phyloP scores from a whole-genome alignment of 2,888 invertebrate genomes.

The Augochlorella aurata region DNA sequence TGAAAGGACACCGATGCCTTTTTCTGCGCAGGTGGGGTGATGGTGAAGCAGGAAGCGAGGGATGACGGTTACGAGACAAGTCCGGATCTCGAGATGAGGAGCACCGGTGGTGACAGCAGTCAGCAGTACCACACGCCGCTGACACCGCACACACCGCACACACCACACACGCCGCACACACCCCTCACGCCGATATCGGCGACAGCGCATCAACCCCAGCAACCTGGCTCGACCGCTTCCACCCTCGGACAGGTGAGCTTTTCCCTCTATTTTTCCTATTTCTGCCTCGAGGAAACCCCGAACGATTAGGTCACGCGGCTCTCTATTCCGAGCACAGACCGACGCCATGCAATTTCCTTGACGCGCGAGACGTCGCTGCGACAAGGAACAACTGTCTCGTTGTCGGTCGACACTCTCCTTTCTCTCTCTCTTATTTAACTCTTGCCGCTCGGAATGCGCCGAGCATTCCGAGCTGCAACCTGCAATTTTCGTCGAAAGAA shows the following conservation, averaged over 20 bases:
- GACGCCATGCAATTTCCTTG: background rate
- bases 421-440: too few relatives aligned
- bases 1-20: conserved; percentile 47
- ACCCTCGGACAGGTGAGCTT: conserved; percentile 79
- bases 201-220: conserved; percentile 81
- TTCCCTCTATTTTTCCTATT: conserved; percentile 35
- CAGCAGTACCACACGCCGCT: conserved; percentile 81
- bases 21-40: conserved; percentile 72
- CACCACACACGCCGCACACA: conserved; percentile 81
- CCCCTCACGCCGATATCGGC: conserved; percentile 81
- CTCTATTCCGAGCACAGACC: background rate
- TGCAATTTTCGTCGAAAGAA: too few relatives aligned
- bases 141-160: conserved; percentile 81
- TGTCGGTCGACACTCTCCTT: background rate
- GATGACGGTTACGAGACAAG: conserved; percentile 96
- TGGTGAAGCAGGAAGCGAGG: conserved; percentile 87
- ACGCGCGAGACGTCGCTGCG: background rate
- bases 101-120: conserved; percentile 81
- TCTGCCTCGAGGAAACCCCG: background rate
- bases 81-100: conserved; percentile 84
- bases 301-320: background rate
- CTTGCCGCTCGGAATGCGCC: too few relatives aligned
- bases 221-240: conserved; percentile 79
- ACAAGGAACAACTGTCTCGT: background rate
- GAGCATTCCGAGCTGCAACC: too few relatives aligned